A percentile compares a stretch with the other conserved stretches of the same genome.
These are phyloP conservation scores for Phania funesta DNA, from an alignment of 2,888 invertebrate species.

Conservation along the genomic window DNA sequence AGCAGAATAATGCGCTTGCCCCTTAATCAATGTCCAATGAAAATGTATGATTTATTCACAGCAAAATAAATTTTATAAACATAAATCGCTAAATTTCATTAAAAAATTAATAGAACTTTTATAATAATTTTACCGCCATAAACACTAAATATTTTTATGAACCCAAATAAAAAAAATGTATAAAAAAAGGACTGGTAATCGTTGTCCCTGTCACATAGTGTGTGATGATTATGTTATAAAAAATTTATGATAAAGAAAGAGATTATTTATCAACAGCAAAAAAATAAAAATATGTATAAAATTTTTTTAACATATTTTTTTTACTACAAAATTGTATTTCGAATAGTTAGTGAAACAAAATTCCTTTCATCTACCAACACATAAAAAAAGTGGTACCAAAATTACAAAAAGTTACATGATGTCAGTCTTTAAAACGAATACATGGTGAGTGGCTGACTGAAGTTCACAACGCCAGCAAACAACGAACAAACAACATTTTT, in stretches of 20 bases:
- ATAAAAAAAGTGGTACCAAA: background rate
- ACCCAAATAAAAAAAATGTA: background rate
- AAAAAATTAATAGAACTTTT: no score
- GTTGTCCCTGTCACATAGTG: slow-evolving; percentile 29
- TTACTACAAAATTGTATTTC: slow-evolving; percentile 9
- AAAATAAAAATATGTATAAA: slow-evolving; percentile 23
- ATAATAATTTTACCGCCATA: background rate
- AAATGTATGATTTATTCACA: slow-evolving; percentile 18
- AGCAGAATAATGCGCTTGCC: background rate
- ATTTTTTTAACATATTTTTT: background rate
- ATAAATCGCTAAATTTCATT: no score
- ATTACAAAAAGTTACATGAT: background rate
- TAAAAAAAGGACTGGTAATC: background rate
- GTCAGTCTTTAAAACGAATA: background rate
- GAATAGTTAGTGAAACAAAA: background rate
- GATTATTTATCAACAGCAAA: slow-evolving; percentile 37
- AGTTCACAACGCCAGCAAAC: background rate
- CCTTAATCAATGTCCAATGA: slow-evolving; percentile 26
- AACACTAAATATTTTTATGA: background rate
- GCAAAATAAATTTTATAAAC: background rate
- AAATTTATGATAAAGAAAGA: slow-evolving; percentile 41
- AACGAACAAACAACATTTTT: background rate
- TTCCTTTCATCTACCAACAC: background rate
- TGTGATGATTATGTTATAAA: slow-evolving; percentile 55
- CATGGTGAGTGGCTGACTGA: background rate